Evolutionary conservation across 2,113 vertebrate genomes (phyloP).

Genomic region (Anoura caudifer): DNA sequence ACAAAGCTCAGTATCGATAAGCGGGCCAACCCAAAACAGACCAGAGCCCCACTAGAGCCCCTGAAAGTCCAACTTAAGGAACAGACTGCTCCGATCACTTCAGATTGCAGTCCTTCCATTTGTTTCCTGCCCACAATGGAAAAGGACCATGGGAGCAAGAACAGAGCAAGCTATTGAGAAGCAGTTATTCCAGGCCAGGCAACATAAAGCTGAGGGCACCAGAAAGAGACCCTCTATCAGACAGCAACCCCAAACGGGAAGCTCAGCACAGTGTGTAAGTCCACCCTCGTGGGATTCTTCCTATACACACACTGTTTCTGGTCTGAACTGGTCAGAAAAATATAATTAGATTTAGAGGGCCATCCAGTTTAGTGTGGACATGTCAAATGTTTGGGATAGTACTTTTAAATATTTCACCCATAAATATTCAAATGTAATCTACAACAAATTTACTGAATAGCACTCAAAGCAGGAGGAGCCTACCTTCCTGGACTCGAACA

Average conservation of each 20-base stretch:
- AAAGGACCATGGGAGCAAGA: background rate
- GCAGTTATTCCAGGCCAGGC: background rate
- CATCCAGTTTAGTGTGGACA: background rate
- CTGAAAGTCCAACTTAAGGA: background rate
- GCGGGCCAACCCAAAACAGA: background rate
- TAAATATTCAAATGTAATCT: background rate
- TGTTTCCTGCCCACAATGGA: background rate
- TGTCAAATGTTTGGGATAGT: background rate
- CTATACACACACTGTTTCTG: background rate
- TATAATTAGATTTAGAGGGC: background rate
- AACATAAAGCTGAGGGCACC: background rate
- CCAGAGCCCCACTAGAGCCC: background rate
- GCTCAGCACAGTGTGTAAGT: background rate
- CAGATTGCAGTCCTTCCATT: background rate
- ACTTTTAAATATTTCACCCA: background rate
- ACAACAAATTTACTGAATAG: background rate
- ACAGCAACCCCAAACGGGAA: background rate
- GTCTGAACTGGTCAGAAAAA: background rate
- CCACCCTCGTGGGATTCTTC: background rate
- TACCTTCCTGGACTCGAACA: conserved; percentile 96
- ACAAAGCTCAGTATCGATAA: background rate
- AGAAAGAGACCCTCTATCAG: background rate
- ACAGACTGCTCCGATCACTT: background rate
- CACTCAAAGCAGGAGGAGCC: background rate
- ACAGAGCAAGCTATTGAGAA: accelerated